phyloP scores from a whole-genome alignment of 2,888 invertebrate species.

The Fragum whitleyi region DNA sequence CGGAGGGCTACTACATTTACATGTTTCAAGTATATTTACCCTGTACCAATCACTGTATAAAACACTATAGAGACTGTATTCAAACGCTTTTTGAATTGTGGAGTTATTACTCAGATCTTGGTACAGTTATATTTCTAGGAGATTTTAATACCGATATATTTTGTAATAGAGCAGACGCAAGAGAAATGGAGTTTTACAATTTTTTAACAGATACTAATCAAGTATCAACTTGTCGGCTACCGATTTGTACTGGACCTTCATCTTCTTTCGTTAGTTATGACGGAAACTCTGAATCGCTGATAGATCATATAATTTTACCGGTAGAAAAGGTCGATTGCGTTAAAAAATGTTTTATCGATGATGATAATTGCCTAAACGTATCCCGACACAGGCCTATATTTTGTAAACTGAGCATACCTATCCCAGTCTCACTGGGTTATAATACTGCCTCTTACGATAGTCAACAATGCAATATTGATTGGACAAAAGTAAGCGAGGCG shows the following conservation, averaged over 20 bases:
- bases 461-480: too few relatives aligned
- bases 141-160: neutral
- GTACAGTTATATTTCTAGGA: slow-evolving; percentile 3
- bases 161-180: neutral
- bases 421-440: too few relatives aligned
- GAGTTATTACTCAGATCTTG: neutral
- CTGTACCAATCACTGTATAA: slow-evolving; percentile 1
- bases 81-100: neutral
- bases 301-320: slow-evolving; percentile 5
- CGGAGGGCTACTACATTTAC: neutral
- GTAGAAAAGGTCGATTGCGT: slow-evolving; percentile 1
- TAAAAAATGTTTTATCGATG: neutral
- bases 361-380: too few relatives aligned
- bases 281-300: neutral
- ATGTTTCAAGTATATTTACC: slow-evolving; percentile 12
- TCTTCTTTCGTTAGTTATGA: slow-evolving; percentile 2
- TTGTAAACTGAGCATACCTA: too few relatives aligned
- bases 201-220: neutral
- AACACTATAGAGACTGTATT: neutral
- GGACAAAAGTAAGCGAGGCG: too few relatives aligned
- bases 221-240: neutral
- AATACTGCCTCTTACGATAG: too few relatives aligned
- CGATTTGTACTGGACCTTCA: neutral
- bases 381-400: neutral
- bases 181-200: neutral